phyloP scores from a whole-genome alignment of 37 sponge, comb jelly and placozoan genomes.

The Dysidea cf. avara region DNA sequence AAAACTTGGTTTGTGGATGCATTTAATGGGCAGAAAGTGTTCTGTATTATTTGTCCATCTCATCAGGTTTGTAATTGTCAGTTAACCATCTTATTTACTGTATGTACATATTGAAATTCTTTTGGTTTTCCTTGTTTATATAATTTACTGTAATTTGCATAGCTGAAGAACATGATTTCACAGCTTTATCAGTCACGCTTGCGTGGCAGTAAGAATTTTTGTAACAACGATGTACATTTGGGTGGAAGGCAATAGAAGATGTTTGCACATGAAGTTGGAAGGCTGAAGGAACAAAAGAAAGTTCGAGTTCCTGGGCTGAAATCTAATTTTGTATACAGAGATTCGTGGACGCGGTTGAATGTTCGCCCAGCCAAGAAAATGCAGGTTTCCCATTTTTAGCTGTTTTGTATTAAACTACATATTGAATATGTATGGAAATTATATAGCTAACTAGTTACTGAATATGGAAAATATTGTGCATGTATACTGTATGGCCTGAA shows the following conservation, averaged over 20 bases:
- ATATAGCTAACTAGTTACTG: no score
- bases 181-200: neutral
- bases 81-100: no score
- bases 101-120: no score
- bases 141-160: no score
- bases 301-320: neutral
- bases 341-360: constrained; percentile 6
- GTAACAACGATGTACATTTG: neutral
- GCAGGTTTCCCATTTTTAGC: no score
- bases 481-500: no score
- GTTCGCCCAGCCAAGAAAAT: constrained; percentile 3
- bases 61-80: neutral
- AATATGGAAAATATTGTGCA: no score
- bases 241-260: constrained; percentile 7
- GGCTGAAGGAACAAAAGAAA: no score
- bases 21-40: neutral
- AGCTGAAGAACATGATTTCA: constrained; percentile 8
- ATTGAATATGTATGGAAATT: no score
- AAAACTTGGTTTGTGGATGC: no score
- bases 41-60: neutral
- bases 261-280: neutral
- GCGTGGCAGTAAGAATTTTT: neutral
- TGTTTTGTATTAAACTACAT: no score
- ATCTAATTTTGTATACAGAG: neutral
- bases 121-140: no score